Percentiles rank a stretch among this genome's conserved stretches.
Evolutionary conservation across 2,888 invertebrate genomes (phyloP).

Genomic region (Lochmaea crataegi): DNA sequence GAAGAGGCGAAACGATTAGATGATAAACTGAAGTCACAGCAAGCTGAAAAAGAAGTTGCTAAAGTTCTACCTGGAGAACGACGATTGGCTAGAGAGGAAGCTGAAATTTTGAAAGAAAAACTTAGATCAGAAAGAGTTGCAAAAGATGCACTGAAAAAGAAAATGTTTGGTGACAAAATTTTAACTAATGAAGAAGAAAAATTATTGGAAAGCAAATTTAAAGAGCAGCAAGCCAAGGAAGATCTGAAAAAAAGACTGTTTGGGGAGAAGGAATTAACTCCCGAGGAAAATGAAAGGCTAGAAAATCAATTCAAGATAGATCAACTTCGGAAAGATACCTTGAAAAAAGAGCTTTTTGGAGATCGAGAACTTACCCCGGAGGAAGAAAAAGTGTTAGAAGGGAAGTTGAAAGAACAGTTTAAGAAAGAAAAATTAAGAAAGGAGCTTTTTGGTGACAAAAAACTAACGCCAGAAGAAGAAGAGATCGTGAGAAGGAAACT

Average conservation of each 20-base stretch:
- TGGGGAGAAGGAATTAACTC: background rate
- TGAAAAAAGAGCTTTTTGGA: background rate
- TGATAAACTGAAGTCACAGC: background rate
- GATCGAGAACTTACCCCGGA: background rate
- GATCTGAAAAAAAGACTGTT: background rate
- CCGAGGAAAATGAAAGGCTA: background rate
- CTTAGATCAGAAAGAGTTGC: background rate
- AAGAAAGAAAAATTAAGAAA: slow-evolving; percentile 1
- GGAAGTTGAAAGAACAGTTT: background rate
- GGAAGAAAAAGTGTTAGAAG: background rate
- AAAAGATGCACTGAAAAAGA: background rate
- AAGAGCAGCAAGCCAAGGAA: background rate
- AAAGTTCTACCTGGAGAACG: too few species aligned
- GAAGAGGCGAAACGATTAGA: background rate
- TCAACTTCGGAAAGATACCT: background rate
- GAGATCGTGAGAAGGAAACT: background rate
- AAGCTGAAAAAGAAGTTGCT: background rate
- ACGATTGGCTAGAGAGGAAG: too few species aligned
- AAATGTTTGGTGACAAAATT: background rate
- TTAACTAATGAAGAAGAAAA: background rate
- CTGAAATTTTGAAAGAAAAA: too few species aligned
- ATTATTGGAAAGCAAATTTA: too few species aligned
- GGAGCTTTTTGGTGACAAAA: background rate
- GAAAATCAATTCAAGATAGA: background rate
- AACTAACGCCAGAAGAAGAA: slow-evolving; percentile 20